Base-by-base conservation (phyloP, 2,888 invertebrate genomes). In the Xylophagus ater region DNA sequence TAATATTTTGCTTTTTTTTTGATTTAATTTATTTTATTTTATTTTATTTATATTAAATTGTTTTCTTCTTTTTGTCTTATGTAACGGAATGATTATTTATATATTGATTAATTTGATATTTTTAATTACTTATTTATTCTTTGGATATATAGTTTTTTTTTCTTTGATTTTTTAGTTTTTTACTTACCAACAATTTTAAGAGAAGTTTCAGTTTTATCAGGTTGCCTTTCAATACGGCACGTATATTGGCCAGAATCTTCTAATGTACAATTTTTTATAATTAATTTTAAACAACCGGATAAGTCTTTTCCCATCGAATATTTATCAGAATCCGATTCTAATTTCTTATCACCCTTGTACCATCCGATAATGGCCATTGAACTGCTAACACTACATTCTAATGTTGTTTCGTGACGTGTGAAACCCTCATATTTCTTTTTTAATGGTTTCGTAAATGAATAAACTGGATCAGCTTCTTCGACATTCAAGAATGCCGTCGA, bases 391-490 rank as follows among this genome's bases (percentile, higher is more conserved):
- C 86, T 78, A 68, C 97, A 98, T 62, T 97, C 94, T 51, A 99
- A 70, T 41, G 80, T 74, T 2, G 82, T 77, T 60, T 94, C 94
- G 61, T 96, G 94, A 52, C 81, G 78, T 0, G 87, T 82, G 59
- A 83, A 93, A 14, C 96, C 92, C 53, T 87, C 88, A 30, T 81
- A 76, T 52, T 80, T 84, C 66, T 92, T 90, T 51, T 87, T 84
- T 36, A 99, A 69, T 28, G 78, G 81, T 64, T 92, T 94, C 5
- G 84, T 79, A 69, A 99, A 99, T 43, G 80, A 79, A 61, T 92
- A 98, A 10, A 80, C 78, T 23, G 94, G 93, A 66, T 94, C 94
- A 42, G 97, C 87, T 66, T 93, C 96, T 78, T 96, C 94, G 15
- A 98, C 96, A 66, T 85, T 89, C 40, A 99, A 76, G 69, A 89